Base-by-base conservation (phyloP, 2,888 invertebrate species). In the Mylabris sibirica region DNA sequence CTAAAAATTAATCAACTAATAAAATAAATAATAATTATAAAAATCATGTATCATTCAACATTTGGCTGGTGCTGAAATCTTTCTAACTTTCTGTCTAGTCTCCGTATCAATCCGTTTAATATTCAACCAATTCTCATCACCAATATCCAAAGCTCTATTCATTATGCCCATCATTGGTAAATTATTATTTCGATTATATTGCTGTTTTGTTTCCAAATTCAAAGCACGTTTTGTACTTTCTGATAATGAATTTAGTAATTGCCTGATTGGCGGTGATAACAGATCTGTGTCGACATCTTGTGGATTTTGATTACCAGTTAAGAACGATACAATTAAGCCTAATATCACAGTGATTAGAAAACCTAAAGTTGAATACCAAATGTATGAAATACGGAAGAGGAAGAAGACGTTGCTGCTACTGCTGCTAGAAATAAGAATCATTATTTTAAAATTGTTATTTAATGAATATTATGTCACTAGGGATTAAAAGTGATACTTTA, bases 361-460 rank as follows among this genome's bases (percentile, higher is more conserved):
- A 3, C 96, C 96, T 67, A 96, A 89, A 64, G 90, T 90, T 8
- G 95, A 94, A 85, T 96, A 97, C 96, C 96, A 97, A 80, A 97
- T 89, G 83, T 96, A 97, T 35, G 94, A 94, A 65, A 95, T 86
- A n/a, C 90, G 88, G 82, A 92, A 95, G 68, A 95, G 69, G 64
- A 83, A 75, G 66, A 83, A 83, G 57, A 81, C 77, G 20, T 75
- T 34, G 12, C 78, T 73, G 9, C 82, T 83, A 8, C 75, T 34
- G 12, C 78, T 73, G 9, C 82, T 83, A 8, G 71, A 68, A 79
- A 80, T n/a, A 44, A 2, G n/a, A 17, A 17, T 38, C 12, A 65
- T 65, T 64, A 12, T 8, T 20, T 72, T 35, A 49, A 63, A 38
- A 3, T 30, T 41, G 12, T 17, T 30, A 30, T 30, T 49, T 65